A percentile compares a stretch with the other conserved stretches of the same genome.
Conservation (phyloP, 2,113 vertebrate species). For the Platichthys stellatus region DNA sequence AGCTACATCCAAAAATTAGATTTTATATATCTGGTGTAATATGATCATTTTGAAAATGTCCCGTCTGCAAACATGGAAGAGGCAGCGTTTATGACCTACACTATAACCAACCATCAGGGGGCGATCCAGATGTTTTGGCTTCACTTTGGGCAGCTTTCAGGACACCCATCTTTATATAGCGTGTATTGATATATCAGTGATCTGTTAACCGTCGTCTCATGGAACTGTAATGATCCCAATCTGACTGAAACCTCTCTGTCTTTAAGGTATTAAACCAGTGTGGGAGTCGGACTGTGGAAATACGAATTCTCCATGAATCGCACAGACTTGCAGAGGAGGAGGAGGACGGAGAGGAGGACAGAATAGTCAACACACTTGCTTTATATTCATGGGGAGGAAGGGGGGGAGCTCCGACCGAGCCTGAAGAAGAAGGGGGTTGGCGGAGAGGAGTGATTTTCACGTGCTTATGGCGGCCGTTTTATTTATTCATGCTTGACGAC, state of each 20-base stretch:
- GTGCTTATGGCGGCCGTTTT: constrained; percentile 84
- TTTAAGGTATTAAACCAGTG: constrained; percentile 86
- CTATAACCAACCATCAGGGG: too few relatives aligned
- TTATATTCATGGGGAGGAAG: constrained; percentile 74
- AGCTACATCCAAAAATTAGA: too few relatives aligned
- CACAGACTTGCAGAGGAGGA: constrained; percentile 58
- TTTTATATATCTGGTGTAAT: too few relatives aligned
- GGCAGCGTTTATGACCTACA: too few relatives aligned
- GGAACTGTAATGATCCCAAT: neutral
- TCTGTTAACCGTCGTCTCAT: too few relatives aligned
- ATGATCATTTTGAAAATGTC: too few relatives aligned
- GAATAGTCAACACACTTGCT: constrained; percentile 68
- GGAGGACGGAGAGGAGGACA: constrained; percentile 45
- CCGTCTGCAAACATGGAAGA: too few relatives aligned
- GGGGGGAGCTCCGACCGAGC: constrained; percentile 70
- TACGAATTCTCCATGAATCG: constrained; percentile 64
- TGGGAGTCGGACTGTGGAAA: constrained; percentile 43
- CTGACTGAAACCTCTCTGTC: constrained; percentile 5
- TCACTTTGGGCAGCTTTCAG: too few relatives aligned
- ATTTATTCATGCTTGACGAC: constrained; percentile 90
- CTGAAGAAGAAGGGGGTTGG: constrained; percentile 1
- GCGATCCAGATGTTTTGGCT: too few relatives aligned
- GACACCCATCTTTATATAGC: too few relatives aligned
- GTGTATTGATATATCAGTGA: too few relatives aligned
- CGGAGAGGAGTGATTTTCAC: constrained; percentile 75